phyloP scores from a whole-genome alignment of 2,888 invertebrate species.

The Liposcelis brunnea region DNA sequence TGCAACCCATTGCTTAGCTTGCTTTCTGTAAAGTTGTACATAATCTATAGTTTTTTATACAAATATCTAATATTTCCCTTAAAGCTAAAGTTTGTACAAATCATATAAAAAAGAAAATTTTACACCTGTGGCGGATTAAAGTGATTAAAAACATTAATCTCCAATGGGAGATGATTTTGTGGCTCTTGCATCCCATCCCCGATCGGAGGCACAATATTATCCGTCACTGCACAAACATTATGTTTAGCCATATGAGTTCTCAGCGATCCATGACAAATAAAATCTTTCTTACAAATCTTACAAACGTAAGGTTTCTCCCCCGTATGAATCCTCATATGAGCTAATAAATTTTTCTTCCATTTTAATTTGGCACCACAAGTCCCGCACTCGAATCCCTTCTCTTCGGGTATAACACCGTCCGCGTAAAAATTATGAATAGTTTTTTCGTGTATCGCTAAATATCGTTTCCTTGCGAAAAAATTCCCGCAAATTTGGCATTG shows the following conservation, averaged over 20 bases:
- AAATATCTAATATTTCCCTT: too few relatives aligned
- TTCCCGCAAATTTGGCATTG: conserved; percentile 7
- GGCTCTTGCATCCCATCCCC: too few relatives aligned
- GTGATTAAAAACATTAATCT: too few relatives aligned
- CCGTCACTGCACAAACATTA: not conserved
- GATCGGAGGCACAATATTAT: too few relatives aligned
- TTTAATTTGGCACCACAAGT: conserved; percentile 7
- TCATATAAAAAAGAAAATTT: too few relatives aligned
- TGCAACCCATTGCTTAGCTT: too few relatives aligned
- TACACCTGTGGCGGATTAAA: too few relatives aligned
- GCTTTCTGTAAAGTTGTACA: too few relatives aligned
- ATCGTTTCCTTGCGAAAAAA: conserved; percentile 6
- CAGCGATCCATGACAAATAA: conserved; percentile 1
- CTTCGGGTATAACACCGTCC: conserved; percentile 1
- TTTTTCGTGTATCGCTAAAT: conserved; percentile 7
- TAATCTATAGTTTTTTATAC: too few relatives aligned
- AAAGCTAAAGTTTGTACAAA: too few relatives aligned
- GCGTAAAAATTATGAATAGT: conserved; percentile 6
- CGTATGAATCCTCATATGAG: conserved; percentile 6
- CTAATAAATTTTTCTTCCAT: conserved; percentile 6
- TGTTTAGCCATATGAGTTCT: conserved; percentile 7
- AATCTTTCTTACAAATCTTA: conserved; percentile 2
- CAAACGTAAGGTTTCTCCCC: conserved; percentile 6
- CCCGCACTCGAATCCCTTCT: conserved; percentile 5
- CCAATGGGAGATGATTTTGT: too few relatives aligned